Base-by-base conservation (phyloP, 1,140 invertebrate genomes). In the Anastrepha ludens region DNA sequence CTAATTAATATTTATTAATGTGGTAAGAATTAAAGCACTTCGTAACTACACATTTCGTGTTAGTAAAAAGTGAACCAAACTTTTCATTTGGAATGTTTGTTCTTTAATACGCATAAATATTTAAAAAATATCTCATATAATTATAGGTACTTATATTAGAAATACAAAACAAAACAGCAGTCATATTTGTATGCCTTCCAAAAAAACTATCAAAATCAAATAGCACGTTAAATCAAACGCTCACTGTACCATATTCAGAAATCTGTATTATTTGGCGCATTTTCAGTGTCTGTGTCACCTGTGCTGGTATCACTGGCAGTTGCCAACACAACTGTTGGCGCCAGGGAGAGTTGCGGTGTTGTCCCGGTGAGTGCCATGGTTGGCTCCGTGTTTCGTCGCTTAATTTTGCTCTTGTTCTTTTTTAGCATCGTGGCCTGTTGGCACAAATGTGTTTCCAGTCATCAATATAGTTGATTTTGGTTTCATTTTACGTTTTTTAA, bases 351-450 rank as follows among this genome's bases (percentile, higher is more conserved):
- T 89, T 94, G 94, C 11, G 93, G 91, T 41, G 93, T 91, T 7
- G 97, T 89, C 59, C 91, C 91, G 20, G 90, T 96, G 65, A 96
- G 95, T 86, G 97, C 95, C 94, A 98, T 98, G 88, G 96, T 96
- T 88, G 98, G 97, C 94, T 98, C 97, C 88, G 98, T 98, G 94
- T 98, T 98, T 92, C 98, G 96, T 88, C 98, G 95, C 94, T 98
- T 98, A 95, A 98, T 98, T 95, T 98, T 98, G 92, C 96, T 96
- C 94, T 98, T 98, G 95, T 96, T 96, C 95, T 97, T 97, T 95
- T 97, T 97, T 94, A 97, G 94, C 96, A 97, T 97, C 93, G 96
- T 97, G 90, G 96, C 96, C 97, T 97, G 95, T 93, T 91, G 47
- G n/a, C 15, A 64, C 29, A 86, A 41, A 62, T 44, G 9, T 44